Evolutionary conservation across 2,797 vertebrate genomes (phyloP).

Genomic region (Microcaecilia unicolor): DNA sequence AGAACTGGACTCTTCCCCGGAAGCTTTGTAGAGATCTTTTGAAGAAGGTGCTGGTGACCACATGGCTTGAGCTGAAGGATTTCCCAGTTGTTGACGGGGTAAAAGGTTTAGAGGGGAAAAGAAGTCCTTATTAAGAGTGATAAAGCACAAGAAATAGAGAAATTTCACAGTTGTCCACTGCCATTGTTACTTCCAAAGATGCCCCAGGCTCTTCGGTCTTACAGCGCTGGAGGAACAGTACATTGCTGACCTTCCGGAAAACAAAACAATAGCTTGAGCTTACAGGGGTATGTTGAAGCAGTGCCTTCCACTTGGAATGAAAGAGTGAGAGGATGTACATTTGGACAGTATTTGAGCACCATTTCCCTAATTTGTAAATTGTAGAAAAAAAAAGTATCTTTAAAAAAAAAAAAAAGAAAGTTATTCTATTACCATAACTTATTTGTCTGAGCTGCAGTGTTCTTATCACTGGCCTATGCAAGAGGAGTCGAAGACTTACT

Average conservation of each 20-base stretch:
- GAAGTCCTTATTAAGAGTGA: neutral
- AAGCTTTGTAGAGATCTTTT: constrained; percentile 74
- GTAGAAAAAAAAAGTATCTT: constrained; percentile 39
- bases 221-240: constrained; percentile 14
- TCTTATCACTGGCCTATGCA: constrained; percentile 46
- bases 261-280: constrained; percentile 2
- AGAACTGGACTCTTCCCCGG: constrained; percentile 67
- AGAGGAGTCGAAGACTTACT: constrained; percentile 27
- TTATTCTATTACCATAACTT: constrained; percentile 47
- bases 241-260: constrained; percentile 17
- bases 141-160: constrained; percentile 42
- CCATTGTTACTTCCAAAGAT: constrained; percentile 44
- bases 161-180: constrained; percentile 33
- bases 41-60: constrained; percentile 18
- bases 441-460: constrained; percentile 50
- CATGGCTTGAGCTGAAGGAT: neutral
- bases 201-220: constrained; percentile 25
- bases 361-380: constrained; percentile 39
- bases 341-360: constrained; percentile 27
- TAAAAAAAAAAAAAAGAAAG: constrained; percentile 30
- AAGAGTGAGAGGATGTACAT: constrained; percentile 28
- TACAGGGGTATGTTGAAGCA: constrained; percentile 37
- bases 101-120: neutral
- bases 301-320: constrained; percentile 41
- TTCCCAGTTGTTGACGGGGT: constrained; percentile 8